Conservation (phyloP, 1,140 invertebrate species). For the Vanessa tameamea region DNA sequence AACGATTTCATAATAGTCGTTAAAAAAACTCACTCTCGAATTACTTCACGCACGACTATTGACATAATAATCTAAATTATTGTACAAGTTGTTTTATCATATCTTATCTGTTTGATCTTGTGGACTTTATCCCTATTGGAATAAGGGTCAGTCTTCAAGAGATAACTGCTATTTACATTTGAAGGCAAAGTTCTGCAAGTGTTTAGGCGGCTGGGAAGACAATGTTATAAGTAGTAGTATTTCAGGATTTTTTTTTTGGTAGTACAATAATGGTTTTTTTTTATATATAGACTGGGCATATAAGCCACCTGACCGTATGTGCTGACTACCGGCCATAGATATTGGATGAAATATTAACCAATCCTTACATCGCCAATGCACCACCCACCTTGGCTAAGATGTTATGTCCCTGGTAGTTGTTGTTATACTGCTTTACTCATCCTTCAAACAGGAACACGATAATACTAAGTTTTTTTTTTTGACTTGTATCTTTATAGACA, state of each 20-base stretch:
- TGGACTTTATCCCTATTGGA: slow-evolving; percentile 30
- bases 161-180: slow-evolving; percentile 1
- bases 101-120: slow-evolving; percentile 35
- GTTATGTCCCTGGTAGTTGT: no score
- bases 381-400: no score
- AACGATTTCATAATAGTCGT: not conserved
- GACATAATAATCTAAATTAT: slow-evolving; percentile 60
- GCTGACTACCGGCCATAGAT: no score
- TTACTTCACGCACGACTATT: slow-evolving; percentile 39
- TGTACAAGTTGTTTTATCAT: slow-evolving; percentile 33
- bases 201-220: slow-evolving; percentile 42
- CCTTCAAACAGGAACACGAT: no score
- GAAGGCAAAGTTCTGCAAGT: slow-evolving; percentile 33
- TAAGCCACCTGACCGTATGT: no score
- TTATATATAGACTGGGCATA: no score
- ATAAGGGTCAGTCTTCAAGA: slow-evolving; percentile 31
- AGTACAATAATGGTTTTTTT: not conserved
- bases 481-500: no score
- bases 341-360: no score
- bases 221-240: not conserved
- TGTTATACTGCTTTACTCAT: no score
- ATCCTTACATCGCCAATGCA: no score
- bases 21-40: slow-evolving; percentile 11
- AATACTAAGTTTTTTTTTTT: no score
- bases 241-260: not conserved